A percentile compares a stretch with the other conserved stretches of the same genome.
Evolutionary conservation across 1,140 invertebrate species (phyloP).

Genomic region (Phthorimaea operculella): DNA sequence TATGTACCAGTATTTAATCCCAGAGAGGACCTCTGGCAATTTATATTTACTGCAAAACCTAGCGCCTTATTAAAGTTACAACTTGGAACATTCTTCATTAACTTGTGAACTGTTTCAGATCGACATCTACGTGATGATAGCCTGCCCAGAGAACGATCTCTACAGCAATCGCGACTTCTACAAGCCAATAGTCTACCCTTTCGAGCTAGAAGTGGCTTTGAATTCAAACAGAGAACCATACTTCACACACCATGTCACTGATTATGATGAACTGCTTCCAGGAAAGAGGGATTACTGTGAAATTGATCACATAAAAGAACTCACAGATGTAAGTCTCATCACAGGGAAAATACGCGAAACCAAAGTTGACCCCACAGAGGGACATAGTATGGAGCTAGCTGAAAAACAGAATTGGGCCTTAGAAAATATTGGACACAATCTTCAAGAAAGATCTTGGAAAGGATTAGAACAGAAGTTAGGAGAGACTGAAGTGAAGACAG

Average conservation of each 20-base stretch:
- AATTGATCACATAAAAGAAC: slow-evolving; percentile 63
- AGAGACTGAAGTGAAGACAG: slow-evolving; percentile 70
- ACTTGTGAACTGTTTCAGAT: slow-evolving; percentile 70
- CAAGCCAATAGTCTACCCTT: slow-evolving; percentile 91
- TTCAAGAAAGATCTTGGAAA: slow-evolving; percentile 76
- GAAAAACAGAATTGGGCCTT: slow-evolving; percentile 61
- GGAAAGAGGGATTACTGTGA: slow-evolving; percentile 69
- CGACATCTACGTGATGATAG: slow-evolving; percentile 90
- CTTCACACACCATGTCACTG: slow-evolving; percentile 74
- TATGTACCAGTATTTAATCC: too few species aligned
- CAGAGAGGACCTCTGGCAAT: too few species aligned
- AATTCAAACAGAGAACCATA: slow-evolving; percentile 72
- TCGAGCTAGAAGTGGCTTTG: slow-evolving; percentile 91
- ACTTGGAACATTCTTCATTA: not conserved
- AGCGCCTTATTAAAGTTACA: too few species aligned
- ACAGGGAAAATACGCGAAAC: slow-evolving; percentile 71
- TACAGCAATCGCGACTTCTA: slow-evolving; percentile 88
- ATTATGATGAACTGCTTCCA: slow-evolving; percentile 81
- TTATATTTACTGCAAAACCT: too few species aligned
- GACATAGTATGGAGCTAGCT: slow-evolving; percentile 35
- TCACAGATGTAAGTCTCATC: slow-evolving; percentile 77
- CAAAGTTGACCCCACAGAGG: slow-evolving; percentile 29
- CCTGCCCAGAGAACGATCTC: slow-evolving; percentile 89
- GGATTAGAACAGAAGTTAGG: slow-evolving; percentile 80
- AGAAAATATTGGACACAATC: slow-evolving; percentile 68